Conservation (phyloP, 1,140 invertebrate species). For the Drosophila varians region DNA sequence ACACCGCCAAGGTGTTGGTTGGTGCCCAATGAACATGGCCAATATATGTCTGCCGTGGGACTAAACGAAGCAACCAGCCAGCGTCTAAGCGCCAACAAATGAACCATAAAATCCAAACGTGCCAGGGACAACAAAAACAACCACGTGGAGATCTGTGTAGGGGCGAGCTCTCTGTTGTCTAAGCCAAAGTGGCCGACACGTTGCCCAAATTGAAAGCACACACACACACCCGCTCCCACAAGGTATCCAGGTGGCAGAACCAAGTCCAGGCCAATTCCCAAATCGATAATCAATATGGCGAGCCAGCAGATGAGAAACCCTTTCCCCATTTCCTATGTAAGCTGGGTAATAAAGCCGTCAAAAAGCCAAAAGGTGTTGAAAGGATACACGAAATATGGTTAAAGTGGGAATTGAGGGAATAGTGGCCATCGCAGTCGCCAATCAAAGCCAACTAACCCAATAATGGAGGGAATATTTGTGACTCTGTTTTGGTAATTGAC, state of each 20-base stretch:
- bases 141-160: constrained; percentile 9
- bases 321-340: constrained; percentile 4
- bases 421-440: constrained; percentile 28
- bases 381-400: constrained; percentile 65
- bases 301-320: constrained; percentile 44
- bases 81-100: constrained; percentile 78
- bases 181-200: constrained; percentile 76
- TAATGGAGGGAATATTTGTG: constrained; percentile 51
- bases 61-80: constrained; percentile 34
- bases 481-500: constrained; percentile 37
- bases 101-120: constrained; percentile 83
- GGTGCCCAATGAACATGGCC: constrained; percentile 40
- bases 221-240: constrained; percentile 5
- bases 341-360: constrained; percentile 69
- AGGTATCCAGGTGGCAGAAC: constrained; percentile 13
- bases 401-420: constrained; percentile 22
- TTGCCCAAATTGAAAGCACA: constrained; percentile 77
- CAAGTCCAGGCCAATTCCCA: constrained; percentile 68
- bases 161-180: constrained; percentile 51
- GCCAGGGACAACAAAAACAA: constrained; percentile 26
- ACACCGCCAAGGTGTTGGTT: neutral
- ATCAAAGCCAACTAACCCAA: constrained; percentile 63
- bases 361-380: constrained; percentile 71
- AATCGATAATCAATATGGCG: constrained; percentile 83
- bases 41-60: constrained; percentile 48